phyloP scores from a whole-genome alignment of 1,140 invertebrate genomes.

The Zaprionus vittiger region DNA sequence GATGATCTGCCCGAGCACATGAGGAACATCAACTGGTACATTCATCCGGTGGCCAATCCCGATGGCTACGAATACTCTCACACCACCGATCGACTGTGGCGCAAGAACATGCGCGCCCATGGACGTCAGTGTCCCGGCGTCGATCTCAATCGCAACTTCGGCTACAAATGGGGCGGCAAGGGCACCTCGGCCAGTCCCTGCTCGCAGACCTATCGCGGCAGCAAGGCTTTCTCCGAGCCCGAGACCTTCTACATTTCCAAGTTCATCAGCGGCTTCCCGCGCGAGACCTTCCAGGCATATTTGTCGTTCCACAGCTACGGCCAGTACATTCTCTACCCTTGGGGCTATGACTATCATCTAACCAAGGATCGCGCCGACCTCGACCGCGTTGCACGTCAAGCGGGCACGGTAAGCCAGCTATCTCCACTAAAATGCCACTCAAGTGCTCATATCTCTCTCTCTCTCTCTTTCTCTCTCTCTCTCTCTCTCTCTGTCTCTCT shows the following conservation, averaged over 20 bases:
- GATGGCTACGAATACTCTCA: constrained; percentile 95
- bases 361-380: constrained; percentile 90
- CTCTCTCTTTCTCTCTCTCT: background rate
- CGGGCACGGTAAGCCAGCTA: constrained; percentile 85
- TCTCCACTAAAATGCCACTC: background rate
- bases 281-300: constrained; percentile 89
- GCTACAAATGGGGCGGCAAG: constrained; percentile 91
- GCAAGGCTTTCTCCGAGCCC: constrained; percentile 94
- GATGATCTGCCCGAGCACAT: constrained; percentile 88
- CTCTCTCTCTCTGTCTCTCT: constrained; percentile 44
- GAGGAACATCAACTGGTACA: constrained; percentile 92
- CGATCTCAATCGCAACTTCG: constrained; percentile 93
- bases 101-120: constrained; percentile 89
- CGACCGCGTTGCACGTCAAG: constrained; percentile 88
- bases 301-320: constrained; percentile 95
- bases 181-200: constrained; percentile 96
- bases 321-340: constrained; percentile 94
- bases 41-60: constrained; percentile 93
- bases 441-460: background rate
- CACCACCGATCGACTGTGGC: constrained; percentile 90
- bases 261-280: constrained; percentile 85
- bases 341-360: constrained; percentile 90
- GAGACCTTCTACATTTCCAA: constrained; percentile 91
- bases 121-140: constrained; percentile 88
- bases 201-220: constrained; percentile 95